Evolutionary conservation across 2,797 vertebrate species (phyloP), one percentile per base, ranked within the genome.

Genomic region (Pangasius djambal): DNA sequence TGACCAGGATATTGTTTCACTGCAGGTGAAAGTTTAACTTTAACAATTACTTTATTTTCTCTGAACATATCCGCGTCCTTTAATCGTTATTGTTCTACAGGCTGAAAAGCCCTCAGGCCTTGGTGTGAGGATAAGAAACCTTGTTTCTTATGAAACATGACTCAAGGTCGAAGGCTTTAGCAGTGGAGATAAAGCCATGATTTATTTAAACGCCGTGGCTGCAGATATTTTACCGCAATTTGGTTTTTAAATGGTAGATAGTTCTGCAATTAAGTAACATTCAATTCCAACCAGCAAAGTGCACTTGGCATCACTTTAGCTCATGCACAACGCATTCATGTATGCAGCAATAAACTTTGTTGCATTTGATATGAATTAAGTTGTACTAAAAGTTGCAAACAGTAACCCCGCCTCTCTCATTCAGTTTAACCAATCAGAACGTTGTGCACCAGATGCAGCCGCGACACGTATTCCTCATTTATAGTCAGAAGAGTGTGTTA

Each of bases 141-240:
- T 61, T 40, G 31, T n/a, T 81, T 83, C 55, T 83, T 63, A 63
- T 83, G 37, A 83, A 65, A 83, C 82, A 83, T 83, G 40, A 83
- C 82, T 83, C 82, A 65, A 83, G 61, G 59, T 83, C 59, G n/a
- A 48, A 16, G 37, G n/a, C 81, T 83, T 40, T 5, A 63, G 34
- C 40, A 48, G 40, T 18, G 6, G 6, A 83, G 25, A 65, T 67
- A 65, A 67, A 83, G 40, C 37, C 37, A 83, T 83, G 40, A 83
- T 67, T 65, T 83, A 83, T 83, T 83, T 48, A 83, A 83, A 61
- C 12, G 18, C 9, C 4, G 4, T 1, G 34, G 40, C 82, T 18
- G 25, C 40, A 67, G 82, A 83, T 65, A 83, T 65, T 83, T 65
- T 83, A 65, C 59, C 65, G 15, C 82, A 65, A 4, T n/a, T n/a